Evolutionary conservation across 2,888 invertebrate genomes (phyloP), one percentile per base, ranked within the genome.

Genomic region (Volucella bombylans): DNA sequence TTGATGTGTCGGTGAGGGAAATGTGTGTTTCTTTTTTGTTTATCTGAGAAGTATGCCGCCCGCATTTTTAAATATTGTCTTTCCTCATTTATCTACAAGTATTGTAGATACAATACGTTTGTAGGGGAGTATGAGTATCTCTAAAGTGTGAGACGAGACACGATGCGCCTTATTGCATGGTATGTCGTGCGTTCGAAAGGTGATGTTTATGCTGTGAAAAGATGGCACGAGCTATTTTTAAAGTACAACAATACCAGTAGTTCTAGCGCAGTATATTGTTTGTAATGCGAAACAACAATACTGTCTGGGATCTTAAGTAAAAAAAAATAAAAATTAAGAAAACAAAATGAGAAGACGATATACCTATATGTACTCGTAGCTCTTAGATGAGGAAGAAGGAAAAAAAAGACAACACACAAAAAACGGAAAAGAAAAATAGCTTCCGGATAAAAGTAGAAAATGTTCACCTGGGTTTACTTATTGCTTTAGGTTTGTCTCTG

Each of bases 151-250:
- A 65, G 38, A 73, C 73, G 62, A 31, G 31, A 31, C 31, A 31
- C 4, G 31, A 31, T 31, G 31, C 31, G 31, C 31, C 59, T 71
- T 65, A 71, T 72, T 69, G 74, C 55, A 76, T 67, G 71, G 31
- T 31, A 31, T 31, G 6, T 31, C 79, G 73, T 67, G 76, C 68
- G 80, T 61, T 52, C 57, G 69, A 82, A 82, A 82, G 79, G 79
- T 80, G 73, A 52, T 77, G 61, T 68, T 69, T 69, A 67, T 72
- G 73, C 68, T 55, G 54, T 45, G 50, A 61, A 41, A 68, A 76
- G 62, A 64, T 62, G 83, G 83, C 83, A 85, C 83, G 83, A 81
- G 83, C 80, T 85, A 85, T 85, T 85, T 85, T 81, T 76, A 81
- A 31, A 31, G 31, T 31, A 69, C 62, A 76, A 69, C 55, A 78